Percentiles rank a stretch among this genome's conserved stretches.
phyloP scores from a whole-genome alignment of 1,140 invertebrate genomes.

The Pseudomyrmex cubaensis region DNA sequence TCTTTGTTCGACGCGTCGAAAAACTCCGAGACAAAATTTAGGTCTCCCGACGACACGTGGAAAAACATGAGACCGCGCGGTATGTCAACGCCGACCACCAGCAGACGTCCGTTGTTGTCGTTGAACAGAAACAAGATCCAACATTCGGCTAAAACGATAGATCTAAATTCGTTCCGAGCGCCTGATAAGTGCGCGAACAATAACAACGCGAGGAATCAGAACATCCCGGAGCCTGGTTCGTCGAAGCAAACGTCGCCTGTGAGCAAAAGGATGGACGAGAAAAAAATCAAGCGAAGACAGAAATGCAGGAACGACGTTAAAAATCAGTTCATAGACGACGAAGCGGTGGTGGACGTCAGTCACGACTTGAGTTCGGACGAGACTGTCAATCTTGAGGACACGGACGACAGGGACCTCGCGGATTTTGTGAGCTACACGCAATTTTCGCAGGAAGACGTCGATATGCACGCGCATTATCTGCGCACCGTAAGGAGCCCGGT shows the following conservation, averaged over 20 bases:
- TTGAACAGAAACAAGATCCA: constrained; percentile 28
- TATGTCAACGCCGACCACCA: not conserved
- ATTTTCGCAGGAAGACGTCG: constrained; percentile 79
- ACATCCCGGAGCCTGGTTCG: not conserved
- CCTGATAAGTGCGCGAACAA: constrained; percentile 32
- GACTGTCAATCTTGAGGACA: constrained; percentile 70
- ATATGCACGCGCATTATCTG: constrained; percentile 87
- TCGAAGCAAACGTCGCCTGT: not conserved
- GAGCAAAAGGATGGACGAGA: not conserved
- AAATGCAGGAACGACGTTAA: constrained; percentile 32
- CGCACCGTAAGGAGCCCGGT: constrained; percentile 84
- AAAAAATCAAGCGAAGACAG: constrained; percentile 10
- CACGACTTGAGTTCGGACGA: constrained; percentile 76
- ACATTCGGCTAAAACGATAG: constrained; percentile 3
- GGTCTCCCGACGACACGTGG: not conserved
- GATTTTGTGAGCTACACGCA: constrained; percentile 82
- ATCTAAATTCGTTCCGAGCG: constrained; percentile 42
- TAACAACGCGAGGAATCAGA: not conserved
- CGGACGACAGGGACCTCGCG: constrained; percentile 81
- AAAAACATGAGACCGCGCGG: not conserved
- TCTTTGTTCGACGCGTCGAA: not conserved
- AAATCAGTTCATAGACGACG: constrained; percentile 85
- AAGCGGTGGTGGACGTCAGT: constrained; percentile 85
- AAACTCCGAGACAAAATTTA: not conserved
- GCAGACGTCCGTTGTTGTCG: constrained; percentile 16